Base-by-base conservation (phyloP, 1,140 invertebrate genomes). In the Bradynema listronoti region DNA sequence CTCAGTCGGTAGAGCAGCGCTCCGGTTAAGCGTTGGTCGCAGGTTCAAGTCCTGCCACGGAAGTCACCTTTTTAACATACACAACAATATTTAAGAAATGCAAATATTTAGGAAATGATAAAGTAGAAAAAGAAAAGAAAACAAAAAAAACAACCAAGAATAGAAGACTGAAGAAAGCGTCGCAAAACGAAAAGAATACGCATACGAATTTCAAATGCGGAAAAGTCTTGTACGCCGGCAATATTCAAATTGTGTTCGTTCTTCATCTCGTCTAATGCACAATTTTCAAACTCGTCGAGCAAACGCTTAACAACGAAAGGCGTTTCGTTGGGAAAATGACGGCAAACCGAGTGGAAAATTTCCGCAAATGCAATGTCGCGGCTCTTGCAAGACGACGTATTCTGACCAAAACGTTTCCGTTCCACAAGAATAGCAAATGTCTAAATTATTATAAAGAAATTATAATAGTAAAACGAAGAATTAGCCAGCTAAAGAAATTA, bases 361-460 rank as follows among this genome's bases (percentile, higher is more conserved):
- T 50, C 34, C 27, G 47, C 29, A n/a, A 50, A 50, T n/a, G 16
- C 47, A n/a, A 50, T 50, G n/a, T 50, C 47, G 16, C 47, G 16
- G 27, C 47, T 50, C 47, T 50, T 25, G 19, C 47, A 50, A n/a
- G n/a, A n/a, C n/a, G n/a, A n/a, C n/a, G n/a, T n/a, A n/a, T n/a
- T n/a, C n/a, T n/a, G n/a, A n/a, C n/a, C n/a, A n/a, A n/a, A n/a
- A n/a, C n/a, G n/a, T 24, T n/a, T 32, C 5, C 3, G 5, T 29
- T 50, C 3, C 9, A 25, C 27, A 3, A 50, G 4, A 19, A 50
- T n/a, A 9, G 16, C 16, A 9, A 50, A 4, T 24, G 47, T 50
- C 47, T 50, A 27, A n/a, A 50, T 19, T 39, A 11, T 39, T 11
- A 39, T 39, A 39, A 11, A 11, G 36, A 11, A 39, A 39, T 4